Conservation (phyloP, 92 coral and sea anemone genomes). For the Epizoanthus scotinus region DNA sequence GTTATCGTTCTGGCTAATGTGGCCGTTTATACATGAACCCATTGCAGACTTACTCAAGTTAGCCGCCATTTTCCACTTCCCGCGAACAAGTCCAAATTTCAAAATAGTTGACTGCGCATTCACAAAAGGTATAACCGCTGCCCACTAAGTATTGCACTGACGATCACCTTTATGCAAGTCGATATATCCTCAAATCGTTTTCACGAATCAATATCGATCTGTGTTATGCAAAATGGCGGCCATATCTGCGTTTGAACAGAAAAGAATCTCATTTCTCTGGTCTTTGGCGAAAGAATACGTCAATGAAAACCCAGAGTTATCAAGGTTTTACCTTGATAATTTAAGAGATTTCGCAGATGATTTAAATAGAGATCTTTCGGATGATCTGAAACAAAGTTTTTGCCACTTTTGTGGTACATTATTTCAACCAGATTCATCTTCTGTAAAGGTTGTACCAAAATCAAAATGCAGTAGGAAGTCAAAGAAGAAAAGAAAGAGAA, state of each 20-base stretch:
- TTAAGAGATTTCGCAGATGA: conserved; percentile 17
- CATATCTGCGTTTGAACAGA: background rate
- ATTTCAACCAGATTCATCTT: conserved; percentile 50
- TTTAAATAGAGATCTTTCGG: background rate
- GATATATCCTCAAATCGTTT: background rate
- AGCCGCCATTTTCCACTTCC: conserved; percentile 96
- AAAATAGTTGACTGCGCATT: conserved; percentile 33
- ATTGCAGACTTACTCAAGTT: conserved; percentile 88
- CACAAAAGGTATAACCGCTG: conserved; percentile 32
- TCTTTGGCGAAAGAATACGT: conserved; percentile 65
- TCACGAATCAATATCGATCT: conserved; percentile 4
- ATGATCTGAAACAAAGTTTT: conserved; percentile 25
- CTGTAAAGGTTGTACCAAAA: conserved; percentile 58
- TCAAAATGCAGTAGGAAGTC: conserved; percentile 48
- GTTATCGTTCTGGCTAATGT: conserved; percentile 71
- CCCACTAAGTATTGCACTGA: background rate
- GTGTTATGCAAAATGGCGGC: conserved; percentile 49
- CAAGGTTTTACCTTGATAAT: conserved; percentile 61
- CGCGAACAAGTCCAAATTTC: conserved; percentile 42
- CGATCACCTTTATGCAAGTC: too few species aligned
- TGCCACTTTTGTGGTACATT: conserved; percentile 61
- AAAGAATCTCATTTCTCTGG: conserved; percentile 61
- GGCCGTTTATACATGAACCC: conserved; percentile 96
- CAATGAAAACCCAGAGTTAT: conserved; percentile 60
- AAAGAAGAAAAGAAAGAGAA: conserved; percentile 4